These are phyloP conservation scores for Dicycla oo DNA, from an alignment of 2,888 invertebrate species.

Conservation along the genomic window DNA sequence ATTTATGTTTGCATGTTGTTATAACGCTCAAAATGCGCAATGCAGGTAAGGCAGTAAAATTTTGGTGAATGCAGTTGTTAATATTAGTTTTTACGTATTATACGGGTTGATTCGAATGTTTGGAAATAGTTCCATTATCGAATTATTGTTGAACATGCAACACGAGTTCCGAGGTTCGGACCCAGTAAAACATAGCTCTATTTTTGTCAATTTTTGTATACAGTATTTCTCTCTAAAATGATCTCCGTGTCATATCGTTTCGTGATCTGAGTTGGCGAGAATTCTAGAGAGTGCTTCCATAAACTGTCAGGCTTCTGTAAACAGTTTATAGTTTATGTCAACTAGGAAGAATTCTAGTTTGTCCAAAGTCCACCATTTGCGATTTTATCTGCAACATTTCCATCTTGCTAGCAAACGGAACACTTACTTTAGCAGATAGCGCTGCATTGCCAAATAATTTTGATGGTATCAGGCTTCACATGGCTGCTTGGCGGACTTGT, in stretches of 20 bases:
- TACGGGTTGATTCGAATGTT: slow-evolving; percentile 40
- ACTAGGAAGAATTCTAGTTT: slow-evolving; percentile 7
- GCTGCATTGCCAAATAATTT: slow-evolving; percentile 53
- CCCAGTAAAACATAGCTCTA: not conserved
- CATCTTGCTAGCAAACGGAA: slow-evolving; percentile 52
- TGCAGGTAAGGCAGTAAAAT: slow-evolving; percentile 67
- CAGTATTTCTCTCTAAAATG: not conserved
- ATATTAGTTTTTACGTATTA: slow-evolving; percentile 62
- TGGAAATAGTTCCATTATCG: slow-evolving; percentile 21
- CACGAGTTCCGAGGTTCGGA: slow-evolving; percentile 18
- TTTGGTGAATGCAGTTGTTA: slow-evolving; percentile 60
- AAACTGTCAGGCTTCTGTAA: slow-evolving; percentile 8
- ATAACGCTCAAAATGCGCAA: slow-evolving; percentile 69
- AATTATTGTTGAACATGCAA: slow-evolving; percentile 49
- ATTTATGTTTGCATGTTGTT: slow-evolving; percentile 49
- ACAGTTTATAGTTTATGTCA: slow-evolving; percentile 13
- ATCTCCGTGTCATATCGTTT: not conserved
- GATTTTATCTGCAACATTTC: slow-evolving; percentile 42
- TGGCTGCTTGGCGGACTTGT: slow-evolving; percentile 19
- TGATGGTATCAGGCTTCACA: slow-evolving; percentile 41
- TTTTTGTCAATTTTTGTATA: not conserved
- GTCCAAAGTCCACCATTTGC: slow-evolving; percentile 43
- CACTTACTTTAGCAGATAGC: slow-evolving; percentile 49
- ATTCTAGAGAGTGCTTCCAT: not conserved
- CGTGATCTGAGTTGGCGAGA: not conserved